phyloP scores from a whole-genome alignment of 2,113 vertebrate species.

The Manacus vitellinus region DNA sequence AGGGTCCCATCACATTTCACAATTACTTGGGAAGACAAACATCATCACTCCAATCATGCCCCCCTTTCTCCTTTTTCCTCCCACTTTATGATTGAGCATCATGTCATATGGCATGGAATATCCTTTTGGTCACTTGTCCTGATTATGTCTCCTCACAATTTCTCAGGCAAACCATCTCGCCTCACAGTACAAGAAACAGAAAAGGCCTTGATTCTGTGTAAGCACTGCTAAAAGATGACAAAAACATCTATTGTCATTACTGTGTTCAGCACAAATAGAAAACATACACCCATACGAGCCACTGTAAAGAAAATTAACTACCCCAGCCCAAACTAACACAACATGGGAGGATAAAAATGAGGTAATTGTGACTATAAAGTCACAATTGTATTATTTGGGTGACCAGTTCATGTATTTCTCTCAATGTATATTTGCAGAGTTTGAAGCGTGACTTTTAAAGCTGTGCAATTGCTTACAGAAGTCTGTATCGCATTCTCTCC shows the following conservation, averaged over 20 bases:
- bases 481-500: accelerated
- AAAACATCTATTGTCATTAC: background rate
- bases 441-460: background rate
- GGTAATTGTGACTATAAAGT: background rate
- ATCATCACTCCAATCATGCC: background rate
- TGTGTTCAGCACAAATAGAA: background rate
- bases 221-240: background rate
- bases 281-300: background rate
- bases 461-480: background rate
- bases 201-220: background rate
- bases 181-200: background rate
- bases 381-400: background rate
- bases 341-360: background rate
- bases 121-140: background rate
- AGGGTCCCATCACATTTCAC: background rate
- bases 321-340: background rate
- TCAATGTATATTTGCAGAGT: background rate
- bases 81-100: background rate
- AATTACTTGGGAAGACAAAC: background rate
- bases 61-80: background rate
- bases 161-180: background rate
- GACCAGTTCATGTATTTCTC: background rate
- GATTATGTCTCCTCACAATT: background rate
- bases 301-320: background rate
- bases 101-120: background rate